These are phyloP conservation scores for Phoenicopterus ruber DNA, from an alignment of 2,113 vertebrate genomes.

Conservation along the genomic window DNA sequence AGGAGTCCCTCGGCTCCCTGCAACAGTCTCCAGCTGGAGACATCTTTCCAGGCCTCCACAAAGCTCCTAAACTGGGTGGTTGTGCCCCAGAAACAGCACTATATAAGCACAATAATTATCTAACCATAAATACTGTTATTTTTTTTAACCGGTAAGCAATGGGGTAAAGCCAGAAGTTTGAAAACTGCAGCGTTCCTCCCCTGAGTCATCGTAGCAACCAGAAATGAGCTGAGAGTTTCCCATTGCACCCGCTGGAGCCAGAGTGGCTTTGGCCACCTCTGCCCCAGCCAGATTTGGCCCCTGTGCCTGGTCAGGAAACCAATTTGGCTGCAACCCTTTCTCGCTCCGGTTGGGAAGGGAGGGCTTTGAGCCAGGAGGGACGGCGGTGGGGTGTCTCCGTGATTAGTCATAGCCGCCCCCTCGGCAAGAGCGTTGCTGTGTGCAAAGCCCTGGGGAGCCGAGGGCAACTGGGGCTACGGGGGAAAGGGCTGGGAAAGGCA, in stretches of 20 bases:
- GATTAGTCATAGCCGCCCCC: neutral
- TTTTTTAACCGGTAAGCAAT: neutral
- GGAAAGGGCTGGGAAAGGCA: neutral
- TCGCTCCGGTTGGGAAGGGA: neutral
- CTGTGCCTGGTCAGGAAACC: slow-evolving; percentile 28
- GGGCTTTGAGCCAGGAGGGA: neutral
- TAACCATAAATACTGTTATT: neutral
- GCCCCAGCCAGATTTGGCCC: neutral
- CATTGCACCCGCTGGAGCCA: neutral
- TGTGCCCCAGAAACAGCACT: neutral
- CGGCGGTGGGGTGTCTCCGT: neutral
- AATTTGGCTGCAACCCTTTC: neutral
- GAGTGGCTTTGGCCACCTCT: neutral
- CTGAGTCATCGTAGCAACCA: neutral
- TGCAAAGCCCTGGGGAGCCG: neutral
- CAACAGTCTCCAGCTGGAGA: neutral
- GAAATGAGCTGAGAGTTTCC: neutral
- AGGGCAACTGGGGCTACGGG: neutral
- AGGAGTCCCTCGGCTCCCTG: neutral
- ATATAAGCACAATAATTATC: neutral
- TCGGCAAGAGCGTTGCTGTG: neutral
- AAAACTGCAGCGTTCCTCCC: neutral
- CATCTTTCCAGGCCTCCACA: neutral
- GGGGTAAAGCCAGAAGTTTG: neutral
- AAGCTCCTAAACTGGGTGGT: neutral